Evolutionary conservation across 2,888 invertebrate species (phyloP).

Genomic region (Tipula vernalis): DNA sequence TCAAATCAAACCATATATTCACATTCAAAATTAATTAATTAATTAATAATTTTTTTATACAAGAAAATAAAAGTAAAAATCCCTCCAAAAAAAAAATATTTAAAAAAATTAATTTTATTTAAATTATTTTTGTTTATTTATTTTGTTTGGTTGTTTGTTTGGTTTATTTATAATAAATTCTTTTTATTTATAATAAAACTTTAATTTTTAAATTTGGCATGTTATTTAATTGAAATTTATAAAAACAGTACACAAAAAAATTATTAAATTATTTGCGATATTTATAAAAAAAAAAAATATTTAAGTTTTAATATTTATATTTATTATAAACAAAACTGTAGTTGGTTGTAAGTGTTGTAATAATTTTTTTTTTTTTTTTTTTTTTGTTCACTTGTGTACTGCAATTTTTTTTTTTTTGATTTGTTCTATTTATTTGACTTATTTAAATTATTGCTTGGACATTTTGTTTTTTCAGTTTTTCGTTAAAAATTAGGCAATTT

Average conservation of each 20-base stretch:
- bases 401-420: background rate
- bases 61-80: background rate
- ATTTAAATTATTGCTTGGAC: background rate
- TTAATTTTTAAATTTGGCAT: constrained; percentile 5
- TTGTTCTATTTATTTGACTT: background rate
- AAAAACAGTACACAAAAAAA: background rate
- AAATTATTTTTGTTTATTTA: background rate
- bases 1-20: background rate
- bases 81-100: background rate
- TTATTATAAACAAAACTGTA: background rate
- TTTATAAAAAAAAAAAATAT: background rate
- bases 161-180: background rate
- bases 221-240: background rate
- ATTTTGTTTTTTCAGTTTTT: background rate
- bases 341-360: constrained; percentile 9
- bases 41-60: background rate
- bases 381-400: background rate
- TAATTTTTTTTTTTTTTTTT: background rate
- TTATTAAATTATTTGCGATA: constrained; percentile 5
- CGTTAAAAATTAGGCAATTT: background rate
- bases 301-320: background rate
- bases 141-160: constrained; percentile 4
- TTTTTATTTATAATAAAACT: background rate
- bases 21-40: background rate
- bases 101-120: background rate